Evolutionary conservation across 2,888 invertebrate genomes (phyloP).

Genomic region (Hesperia comma): DNA sequence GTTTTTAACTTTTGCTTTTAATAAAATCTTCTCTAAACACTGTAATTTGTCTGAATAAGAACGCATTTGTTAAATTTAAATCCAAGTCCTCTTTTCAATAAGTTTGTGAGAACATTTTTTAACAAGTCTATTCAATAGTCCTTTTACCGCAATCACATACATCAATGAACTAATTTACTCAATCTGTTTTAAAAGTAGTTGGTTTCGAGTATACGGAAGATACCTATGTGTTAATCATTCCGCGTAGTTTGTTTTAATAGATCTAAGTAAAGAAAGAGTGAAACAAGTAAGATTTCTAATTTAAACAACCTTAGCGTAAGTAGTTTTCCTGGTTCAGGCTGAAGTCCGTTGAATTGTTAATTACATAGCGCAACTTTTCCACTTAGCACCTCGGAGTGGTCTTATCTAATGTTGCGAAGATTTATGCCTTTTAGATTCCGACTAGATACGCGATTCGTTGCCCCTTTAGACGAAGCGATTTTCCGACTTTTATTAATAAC

Average conservation of each 20-base stretch:
- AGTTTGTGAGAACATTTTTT: no score
- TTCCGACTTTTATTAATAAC: constrained; percentile 36
- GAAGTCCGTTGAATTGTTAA: constrained; percentile 75
- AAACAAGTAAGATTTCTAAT: constrained; percentile 45
- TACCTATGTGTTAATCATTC: neutral
- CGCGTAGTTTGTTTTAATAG: constrained; percentile 11
- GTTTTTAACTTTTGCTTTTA: no score
- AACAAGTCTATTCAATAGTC: no score
- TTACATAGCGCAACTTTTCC: constrained; percentile 73
- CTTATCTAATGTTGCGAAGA: constrained; percentile 64
- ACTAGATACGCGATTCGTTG: constrained; percentile 36
- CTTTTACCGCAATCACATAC: no score
- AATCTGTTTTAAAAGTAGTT: no score
- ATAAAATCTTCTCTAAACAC: no score
- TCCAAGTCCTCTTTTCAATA: no score
- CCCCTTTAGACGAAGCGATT: constrained; percentile 16
- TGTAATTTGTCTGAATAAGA: no score
- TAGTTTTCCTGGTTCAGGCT: constrained; percentile 62
- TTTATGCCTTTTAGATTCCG: constrained; percentile 61
- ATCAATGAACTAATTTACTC: no score
- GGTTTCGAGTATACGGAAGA: neutral
- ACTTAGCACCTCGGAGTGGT: constrained; percentile 67
- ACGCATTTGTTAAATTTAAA: no score
- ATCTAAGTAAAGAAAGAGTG: constrained; percentile 36
- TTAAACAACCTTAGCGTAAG: constrained; percentile 56